Evolutionary conservation across 1,140 invertebrate genomes (phyloP).

Genomic region (Drosophila busckii): DNA sequence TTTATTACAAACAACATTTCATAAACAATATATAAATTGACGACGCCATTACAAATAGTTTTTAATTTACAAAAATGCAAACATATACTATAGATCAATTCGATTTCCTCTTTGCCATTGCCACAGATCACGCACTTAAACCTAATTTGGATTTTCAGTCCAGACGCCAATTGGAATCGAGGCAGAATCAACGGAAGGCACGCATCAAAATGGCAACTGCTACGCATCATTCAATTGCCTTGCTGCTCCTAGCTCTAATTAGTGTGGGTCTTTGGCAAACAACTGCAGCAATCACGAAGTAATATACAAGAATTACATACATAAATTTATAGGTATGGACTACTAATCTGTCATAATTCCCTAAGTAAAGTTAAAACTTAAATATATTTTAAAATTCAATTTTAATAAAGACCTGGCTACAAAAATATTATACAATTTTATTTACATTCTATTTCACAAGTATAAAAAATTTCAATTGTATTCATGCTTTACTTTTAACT

Average conservation of each 20-base stretch:
- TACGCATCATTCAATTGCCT: slow-evolving; percentile 34
- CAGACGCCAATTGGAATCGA: slow-evolving; percentile 30
- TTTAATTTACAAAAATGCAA: slow-evolving; percentile 2
- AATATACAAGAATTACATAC: background rate
- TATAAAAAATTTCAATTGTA: too few species aligned
- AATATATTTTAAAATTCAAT: too few species aligned
- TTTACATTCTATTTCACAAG: too few species aligned
- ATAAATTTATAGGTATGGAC: too few species aligned
- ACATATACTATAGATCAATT: slow-evolving; percentile 10
- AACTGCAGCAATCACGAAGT: slow-evolving; percentile 45
- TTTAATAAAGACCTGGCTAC: too few species aligned
- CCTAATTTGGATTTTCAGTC: slow-evolving; percentile 25
- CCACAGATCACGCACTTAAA: slow-evolving; percentile 35
- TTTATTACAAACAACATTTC: slow-evolving; percentile 10
- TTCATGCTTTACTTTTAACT: too few species aligned
- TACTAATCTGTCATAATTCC: too few species aligned
- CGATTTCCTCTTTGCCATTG: slow-evolving; percentile 17
- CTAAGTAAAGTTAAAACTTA: too few species aligned
- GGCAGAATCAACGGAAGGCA: slow-evolving; percentile 11
- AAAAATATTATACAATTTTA: too few species aligned
- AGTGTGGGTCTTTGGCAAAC: slow-evolving; percentile 28
- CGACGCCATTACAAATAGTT: slow-evolving; percentile 32
- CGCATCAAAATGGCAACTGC: slow-evolving; percentile 36
- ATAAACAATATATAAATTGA: background rate
- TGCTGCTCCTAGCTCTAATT: slow-evolving; percentile 49